A percentile compares a stretch with the other conserved stretches of the same genome.
Evolutionary conservation across 2,888 invertebrate genomes (phyloP).

Genomic region (Drosophila melanocephala): DNA sequence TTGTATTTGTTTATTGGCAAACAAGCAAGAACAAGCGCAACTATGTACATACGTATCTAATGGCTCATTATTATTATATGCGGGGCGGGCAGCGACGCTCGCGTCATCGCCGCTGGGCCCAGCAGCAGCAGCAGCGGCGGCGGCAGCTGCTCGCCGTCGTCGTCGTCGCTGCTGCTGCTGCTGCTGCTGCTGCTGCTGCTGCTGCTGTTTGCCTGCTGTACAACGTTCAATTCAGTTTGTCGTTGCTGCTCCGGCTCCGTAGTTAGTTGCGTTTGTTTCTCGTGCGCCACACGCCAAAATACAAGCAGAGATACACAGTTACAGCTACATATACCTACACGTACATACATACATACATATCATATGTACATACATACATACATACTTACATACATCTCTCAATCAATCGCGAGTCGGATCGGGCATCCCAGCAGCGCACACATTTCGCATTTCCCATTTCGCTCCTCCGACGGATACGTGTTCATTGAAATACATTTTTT

Average conservation of each 20-base stretch:
- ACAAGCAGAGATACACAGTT: background rate
- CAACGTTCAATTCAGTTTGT: slow-evolving; percentile 49
- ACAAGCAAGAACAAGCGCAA: background rate
- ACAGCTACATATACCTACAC: slow-evolving; percentile 8
- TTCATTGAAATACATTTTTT: background rate
- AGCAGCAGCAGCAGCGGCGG: slow-evolving; percentile 36
- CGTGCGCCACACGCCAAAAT: slow-evolving; percentile 34
- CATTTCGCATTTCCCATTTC: slow-evolving; percentile 16
- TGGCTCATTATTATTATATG: slow-evolving; percentile 58
- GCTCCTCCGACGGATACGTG: slow-evolving; percentile 34
- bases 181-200: slow-evolving; percentile 36
- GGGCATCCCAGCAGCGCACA: slow-evolving; percentile 46
- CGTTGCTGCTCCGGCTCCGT: slow-evolving; percentile 61
- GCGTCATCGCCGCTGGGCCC: slow-evolving; percentile 45
- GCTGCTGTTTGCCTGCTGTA: slow-evolving; percentile 44
- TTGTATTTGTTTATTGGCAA: slow-evolving; percentile 37
- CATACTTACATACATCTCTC: slow-evolving; percentile 58
- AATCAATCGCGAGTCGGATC: slow-evolving; percentile 71
- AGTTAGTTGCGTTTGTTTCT: slow-evolving; percentile 55
- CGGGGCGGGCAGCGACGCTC: slow-evolving; percentile 35
- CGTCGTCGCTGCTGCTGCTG: slow-evolving; percentile 26
- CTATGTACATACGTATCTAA: slow-evolving; percentile 36
- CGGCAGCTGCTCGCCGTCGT: slow-evolving; percentile 44
- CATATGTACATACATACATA: background rate
- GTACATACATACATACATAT: background rate